These are phyloP conservation scores for Oreochromis aureus DNA, from an alignment of 2,113 vertebrate genomes.

Conservation along the genomic window DNA sequence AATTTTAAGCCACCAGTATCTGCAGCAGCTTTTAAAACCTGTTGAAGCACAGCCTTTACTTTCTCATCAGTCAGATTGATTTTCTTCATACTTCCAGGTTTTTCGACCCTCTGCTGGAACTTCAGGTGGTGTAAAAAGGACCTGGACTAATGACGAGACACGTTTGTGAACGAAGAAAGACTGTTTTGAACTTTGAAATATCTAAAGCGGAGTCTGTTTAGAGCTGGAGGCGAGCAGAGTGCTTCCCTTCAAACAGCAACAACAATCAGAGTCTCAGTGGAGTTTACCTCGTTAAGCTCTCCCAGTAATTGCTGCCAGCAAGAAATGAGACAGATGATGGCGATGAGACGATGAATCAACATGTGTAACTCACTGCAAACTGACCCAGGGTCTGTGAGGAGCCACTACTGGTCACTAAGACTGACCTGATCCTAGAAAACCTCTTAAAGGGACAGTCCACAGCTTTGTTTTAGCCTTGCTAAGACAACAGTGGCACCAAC, in stretches of 20 bases:
- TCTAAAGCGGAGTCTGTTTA: not conserved
- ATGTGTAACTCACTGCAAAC: not conserved
- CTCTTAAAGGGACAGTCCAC: constrained; percentile 10
- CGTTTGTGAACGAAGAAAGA: not conserved
- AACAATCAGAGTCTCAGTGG: not conserved
- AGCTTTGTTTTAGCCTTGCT: not conserved
- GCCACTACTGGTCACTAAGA: not conserved
- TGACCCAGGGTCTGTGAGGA: not conserved
- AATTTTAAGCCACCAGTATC: not conserved
- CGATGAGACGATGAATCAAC: not conserved
- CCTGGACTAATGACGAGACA: not conserved
- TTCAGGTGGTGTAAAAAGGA: not conserved
- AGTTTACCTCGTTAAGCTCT: constrained; percentile 95
- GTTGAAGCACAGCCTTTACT: not conserved
- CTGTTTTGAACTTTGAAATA: not conserved
- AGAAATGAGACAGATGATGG: constrained; percentile 54
- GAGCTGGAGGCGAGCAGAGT: not conserved
- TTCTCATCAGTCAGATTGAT: not conserved
- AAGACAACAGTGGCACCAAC: not conserved
- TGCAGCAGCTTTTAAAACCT: not conserved
- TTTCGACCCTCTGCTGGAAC: not conserved
- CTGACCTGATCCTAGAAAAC: not conserved
- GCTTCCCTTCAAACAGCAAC: not conserved
- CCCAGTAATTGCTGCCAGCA: constrained; percentile 89
- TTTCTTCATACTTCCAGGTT: no score